Conservation (phyloP, 2,797 vertebrate species). For the Xiphorhynchus erythropygius region DNA sequence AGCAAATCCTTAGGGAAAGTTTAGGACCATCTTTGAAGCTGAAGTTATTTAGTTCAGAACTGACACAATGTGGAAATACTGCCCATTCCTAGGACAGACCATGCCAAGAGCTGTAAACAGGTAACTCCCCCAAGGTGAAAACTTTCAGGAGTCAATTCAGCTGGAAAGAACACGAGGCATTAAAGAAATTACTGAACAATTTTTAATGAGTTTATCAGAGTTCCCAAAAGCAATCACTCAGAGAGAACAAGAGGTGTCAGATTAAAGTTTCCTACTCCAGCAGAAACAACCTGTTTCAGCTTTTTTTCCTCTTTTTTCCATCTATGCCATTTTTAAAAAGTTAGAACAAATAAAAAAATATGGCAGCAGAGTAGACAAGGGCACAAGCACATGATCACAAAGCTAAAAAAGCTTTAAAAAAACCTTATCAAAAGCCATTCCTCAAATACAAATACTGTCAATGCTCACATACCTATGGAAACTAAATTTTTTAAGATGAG, state of each 20-base stretch:
- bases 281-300: neutral
- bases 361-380: neutral
- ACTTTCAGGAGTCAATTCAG: neutral
- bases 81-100: neutral
- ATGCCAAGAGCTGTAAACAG: neutral
- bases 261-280: neutral
- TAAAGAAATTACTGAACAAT: neutral
- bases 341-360: neutral
- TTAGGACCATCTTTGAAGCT: neutral
- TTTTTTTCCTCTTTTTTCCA: neutral
- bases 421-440: neutral
- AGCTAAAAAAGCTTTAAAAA: neutral
- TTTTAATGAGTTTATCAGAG: neutral
- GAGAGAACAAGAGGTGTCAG: fast-evolving
- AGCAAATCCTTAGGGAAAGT: neutral
- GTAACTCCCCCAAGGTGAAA: neutral
- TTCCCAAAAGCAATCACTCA: neutral
- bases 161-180: neutral
- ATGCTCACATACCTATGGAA: neutral
- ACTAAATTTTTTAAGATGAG: neutral
- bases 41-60: neutral
- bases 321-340: neutral
- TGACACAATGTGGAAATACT: neutral
- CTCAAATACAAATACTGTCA: neutral
- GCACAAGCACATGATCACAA: fast-evolving